Base-by-base conservation (phyloP, 1,140 invertebrate species). In the Andricus grossulariae region DNA sequence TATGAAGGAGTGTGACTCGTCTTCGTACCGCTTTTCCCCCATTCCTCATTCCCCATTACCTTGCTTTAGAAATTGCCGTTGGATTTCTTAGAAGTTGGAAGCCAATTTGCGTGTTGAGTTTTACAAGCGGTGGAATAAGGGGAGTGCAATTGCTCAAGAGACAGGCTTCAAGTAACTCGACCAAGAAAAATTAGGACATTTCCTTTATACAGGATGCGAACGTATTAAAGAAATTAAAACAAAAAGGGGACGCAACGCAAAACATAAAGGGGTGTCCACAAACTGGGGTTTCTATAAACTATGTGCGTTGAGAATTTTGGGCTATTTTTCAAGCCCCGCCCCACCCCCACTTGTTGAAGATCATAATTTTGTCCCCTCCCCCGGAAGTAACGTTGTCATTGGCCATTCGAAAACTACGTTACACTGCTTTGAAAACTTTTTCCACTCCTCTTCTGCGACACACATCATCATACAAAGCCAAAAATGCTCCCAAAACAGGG, bases 41-140 rank as follows among this genome's bases (percentile, higher is more conserved):
- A 21, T 25, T 25, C 25, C 21, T n/a, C 21, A 15, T 72, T 72
- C 50, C 18, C 50, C 16, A 52, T 73, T 73, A 51, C 51, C 21
- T 32, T 72, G 39, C 52, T 55, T 18, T 55, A 71, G 73, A 74
- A 75, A 78, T 75, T 74, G 71, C 66, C 32, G 55, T 39, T 77
- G 21, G 66, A 74, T 78, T 72, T 54, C 73, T 19, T 52, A 54
- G 51, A 74, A 70, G 45, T 74, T 55, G 77, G 49, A 57, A 75
- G 77, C 77, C 71, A 78, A 78, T 78, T 74, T 78, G 71, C 70
- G 39, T 21, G 57, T 18, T 50, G 39, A 70, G 50, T 52, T 76
- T 76, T 76, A 72, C 16, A 55, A 72, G 74, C 60, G 15, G 32
- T 25, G 60, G 60, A 66, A 66, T 66, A 66, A 66, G 60, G 39